Conservation (phyloP, 2,888 invertebrate genomes). For the Ceraclea dissimilis region DNA sequence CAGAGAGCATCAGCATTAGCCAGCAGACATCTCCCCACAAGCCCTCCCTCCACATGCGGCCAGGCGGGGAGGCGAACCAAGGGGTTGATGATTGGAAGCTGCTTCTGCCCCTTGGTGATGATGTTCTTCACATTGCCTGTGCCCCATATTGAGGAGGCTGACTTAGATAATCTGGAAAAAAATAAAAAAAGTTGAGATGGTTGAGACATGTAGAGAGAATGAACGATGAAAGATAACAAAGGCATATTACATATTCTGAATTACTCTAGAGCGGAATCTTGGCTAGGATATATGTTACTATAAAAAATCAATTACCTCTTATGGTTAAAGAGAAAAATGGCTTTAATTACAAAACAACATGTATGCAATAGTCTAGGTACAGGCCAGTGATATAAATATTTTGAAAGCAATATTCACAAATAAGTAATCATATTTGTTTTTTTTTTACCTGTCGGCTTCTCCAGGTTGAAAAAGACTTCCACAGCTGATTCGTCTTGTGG, state of each 20-base stretch:
- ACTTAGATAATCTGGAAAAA: constrained; percentile 41
- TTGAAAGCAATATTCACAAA: too few species aligned
- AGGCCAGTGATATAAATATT: too few species aligned
- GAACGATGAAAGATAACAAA: too few species aligned
- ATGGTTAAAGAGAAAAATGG: too few species aligned
- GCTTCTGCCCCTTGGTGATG: constrained; percentile 55
- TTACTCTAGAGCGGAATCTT: not conserved
- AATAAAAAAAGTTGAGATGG: too few species aligned
- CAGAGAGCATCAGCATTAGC: constrained; percentile 95
- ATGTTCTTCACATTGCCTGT: constrained; percentile 36
- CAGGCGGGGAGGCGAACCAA: constrained; percentile 79
- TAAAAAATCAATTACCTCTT: too few species aligned
- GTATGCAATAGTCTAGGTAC: too few species aligned
- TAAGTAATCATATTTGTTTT: too few species aligned
- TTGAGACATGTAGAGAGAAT: too few species aligned
- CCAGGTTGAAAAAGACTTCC: constrained; percentile 78
- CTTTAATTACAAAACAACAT: too few species aligned
- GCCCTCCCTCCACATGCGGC: constrained; percentile 76
- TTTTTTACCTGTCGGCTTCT: constrained; percentile 52
- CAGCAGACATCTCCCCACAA: constrained; percentile 89
- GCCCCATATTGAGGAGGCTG: constrained; percentile 48
- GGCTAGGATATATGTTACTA: too few species aligned
- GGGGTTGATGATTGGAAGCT: constrained; percentile 84
- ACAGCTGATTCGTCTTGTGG: constrained; percentile 83
- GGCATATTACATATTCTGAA: too few species aligned